Evolutionary conservation across 1,140 invertebrate species (phyloP).

Genomic region (Drosophila parvula): DNA sequence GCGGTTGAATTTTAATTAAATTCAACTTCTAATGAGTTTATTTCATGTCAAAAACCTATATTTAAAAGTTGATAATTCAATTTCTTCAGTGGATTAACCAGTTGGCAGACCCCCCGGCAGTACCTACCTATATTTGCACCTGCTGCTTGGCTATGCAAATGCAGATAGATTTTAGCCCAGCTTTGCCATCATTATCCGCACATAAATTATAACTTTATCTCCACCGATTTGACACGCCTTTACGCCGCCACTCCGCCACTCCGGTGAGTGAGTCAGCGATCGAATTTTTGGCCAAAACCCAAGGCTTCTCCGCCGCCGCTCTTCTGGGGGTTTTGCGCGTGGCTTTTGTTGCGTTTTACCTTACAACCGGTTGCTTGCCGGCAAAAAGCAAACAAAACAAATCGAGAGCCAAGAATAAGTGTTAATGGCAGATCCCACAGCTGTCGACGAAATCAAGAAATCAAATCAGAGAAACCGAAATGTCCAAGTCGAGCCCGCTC

Average conservation of each 20-base stretch:
- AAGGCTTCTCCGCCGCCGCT: constrained; percentile 43
- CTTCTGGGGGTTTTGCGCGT: constrained; percentile 42
- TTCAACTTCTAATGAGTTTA: constrained; percentile 7
- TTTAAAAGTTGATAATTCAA: constrained; percentile 17
- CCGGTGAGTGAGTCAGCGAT: constrained; percentile 25
- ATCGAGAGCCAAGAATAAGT: constrained; percentile 19
- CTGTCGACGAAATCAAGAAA: constrained; percentile 27
- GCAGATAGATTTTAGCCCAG: constrained; percentile 21
- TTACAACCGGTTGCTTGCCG: constrained; percentile 57
- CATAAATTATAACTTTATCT: constrained; percentile 39
- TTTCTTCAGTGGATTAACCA: constrained; percentile 12
- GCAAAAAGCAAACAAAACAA: constrained; percentile 48
- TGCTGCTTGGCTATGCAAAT: constrained; percentile 30
- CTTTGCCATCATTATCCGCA: constrained; percentile 21
- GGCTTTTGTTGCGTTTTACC: constrained; percentile 33
- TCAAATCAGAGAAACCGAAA: constrained; percentile 26
- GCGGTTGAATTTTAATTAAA: background rate
- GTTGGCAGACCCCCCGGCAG: constrained; percentile 5
- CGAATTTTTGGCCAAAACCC: constrained; percentile 59
- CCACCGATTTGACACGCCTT: constrained; percentile 24
- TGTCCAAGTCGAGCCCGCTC: constrained; percentile 8
- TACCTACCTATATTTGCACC: constrained; percentile 19
- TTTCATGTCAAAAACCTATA: constrained; percentile 22
- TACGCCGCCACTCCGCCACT: too few species aligned
- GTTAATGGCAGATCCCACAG: constrained; percentile 44